Base-by-base conservation (phyloP, 2,113 vertebrate genomes). In the Gavialis gangeticus region DNA sequence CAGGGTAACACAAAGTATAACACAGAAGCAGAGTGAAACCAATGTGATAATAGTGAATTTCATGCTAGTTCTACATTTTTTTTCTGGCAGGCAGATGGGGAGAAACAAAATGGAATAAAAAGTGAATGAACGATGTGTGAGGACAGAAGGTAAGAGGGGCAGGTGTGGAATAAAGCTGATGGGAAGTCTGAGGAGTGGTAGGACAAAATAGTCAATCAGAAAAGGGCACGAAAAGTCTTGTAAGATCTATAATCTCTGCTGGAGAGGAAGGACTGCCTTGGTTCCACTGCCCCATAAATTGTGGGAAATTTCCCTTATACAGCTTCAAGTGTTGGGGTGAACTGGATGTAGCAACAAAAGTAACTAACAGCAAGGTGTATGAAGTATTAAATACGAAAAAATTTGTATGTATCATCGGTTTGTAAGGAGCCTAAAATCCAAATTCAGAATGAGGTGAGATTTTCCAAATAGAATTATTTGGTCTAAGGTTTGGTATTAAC, bases 11-110 rank as follows among this genome's bases (percentile, higher is more conserved):
- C 86, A 87, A 34, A 1, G 0, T 8, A 37, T 4, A 3, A 46
- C 27, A 63, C 86, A 87, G 37, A 34, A 1, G 0, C 10, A n/a
- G 5, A 5, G 4, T 28, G 6, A 18, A 60, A 24, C 2, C 79
- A 37, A 75, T 22, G 64, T 14, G 0, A 64, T 83, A 5, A 25
- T 25, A 54, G 56, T 54, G 85, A 91, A 85, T 37, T 0, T 3
- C 27, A 12, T 1, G 2, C 59, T 59, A 94, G 81, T 54, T 80
- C 62, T 0, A 0, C 2, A 28, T 14, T 22, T 56, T 18, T 80
- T 64, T 82, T 17, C 64, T 89, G 16, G 14, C 14, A 88, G 27
- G 10, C 16, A 89, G 75, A 69, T 64, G 75, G 10, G 58, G 90
- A 82, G 8, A 60, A 79, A 58, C 1, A 27, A 34, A 63, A 37